phyloP scores from a whole-genome alignment of 2,888 invertebrate species.

The Agriotes lineatus region DNA sequence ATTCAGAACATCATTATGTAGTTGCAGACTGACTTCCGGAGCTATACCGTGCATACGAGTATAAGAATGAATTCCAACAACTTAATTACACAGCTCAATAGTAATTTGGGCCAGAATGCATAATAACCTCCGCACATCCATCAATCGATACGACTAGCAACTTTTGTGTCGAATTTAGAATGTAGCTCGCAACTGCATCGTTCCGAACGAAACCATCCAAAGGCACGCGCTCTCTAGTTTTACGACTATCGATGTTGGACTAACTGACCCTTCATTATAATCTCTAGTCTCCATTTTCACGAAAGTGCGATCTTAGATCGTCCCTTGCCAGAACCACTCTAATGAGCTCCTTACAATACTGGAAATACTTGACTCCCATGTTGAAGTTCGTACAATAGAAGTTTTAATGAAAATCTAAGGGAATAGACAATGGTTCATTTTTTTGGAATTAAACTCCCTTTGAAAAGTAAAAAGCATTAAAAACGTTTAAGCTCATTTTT shows the following conservation, averaged over 20 bases:
- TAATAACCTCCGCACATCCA: conserved; percentile 21
- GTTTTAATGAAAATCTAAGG: too few species aligned
- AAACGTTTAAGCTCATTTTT: too few species aligned
- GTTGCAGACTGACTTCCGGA: neutral
- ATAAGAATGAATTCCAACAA: conserved; percentile 21
- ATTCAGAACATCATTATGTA: neutral
- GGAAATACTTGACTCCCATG: too few species aligned
- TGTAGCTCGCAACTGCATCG: neutral
- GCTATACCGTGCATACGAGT: conserved; percentile 3
- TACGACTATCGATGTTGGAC: conserved; percentile 16
- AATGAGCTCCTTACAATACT: neutral
- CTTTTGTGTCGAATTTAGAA: conserved; percentile 9
- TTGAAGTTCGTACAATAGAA: too few species aligned
- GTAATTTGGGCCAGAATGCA: conserved; percentile 21
- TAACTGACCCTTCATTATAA: conserved; percentile 17
- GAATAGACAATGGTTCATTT: too few species aligned
- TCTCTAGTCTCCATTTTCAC: conserved; percentile 11
- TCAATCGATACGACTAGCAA: conserved; percentile 3
- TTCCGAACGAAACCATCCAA: conserved; percentile 1
- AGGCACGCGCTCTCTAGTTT: conserved; percentile 6
- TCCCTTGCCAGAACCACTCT: conserved; percentile 1
- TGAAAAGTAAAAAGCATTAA: too few species aligned
- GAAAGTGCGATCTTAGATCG: conserved; percentile 4
- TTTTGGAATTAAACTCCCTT: too few species aligned
- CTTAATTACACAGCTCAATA: conserved; percentile 15